Conservation (phyloP, 2,113 vertebrate genomes). For the Cololabis saira region DNA sequence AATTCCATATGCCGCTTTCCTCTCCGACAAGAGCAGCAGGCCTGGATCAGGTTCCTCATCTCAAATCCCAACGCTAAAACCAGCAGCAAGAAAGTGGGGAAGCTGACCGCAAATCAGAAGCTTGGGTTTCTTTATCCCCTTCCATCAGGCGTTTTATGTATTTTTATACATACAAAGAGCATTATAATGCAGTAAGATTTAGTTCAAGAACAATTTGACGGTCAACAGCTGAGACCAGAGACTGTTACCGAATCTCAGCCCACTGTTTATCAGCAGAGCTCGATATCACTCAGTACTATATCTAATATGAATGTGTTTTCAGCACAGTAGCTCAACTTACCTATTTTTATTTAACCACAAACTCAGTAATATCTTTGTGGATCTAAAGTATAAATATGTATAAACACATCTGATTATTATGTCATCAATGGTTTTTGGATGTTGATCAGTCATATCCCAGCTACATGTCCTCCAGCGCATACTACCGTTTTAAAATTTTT, state of each 20-base stretch:
- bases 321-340: background rate
- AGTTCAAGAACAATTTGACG: constrained; percentile 9
- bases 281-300: background rate
- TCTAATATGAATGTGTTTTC: background rate
- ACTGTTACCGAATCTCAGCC: constrained; percentile 1
- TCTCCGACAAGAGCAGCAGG: constrained; percentile 51
- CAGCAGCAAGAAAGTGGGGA: constrained; percentile 42
- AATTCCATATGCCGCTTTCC: constrained; percentile 66
- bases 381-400: background rate
- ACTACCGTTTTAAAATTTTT: no score
- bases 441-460: no score
- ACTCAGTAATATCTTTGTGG: background rate
- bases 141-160: constrained; percentile 41
- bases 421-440: background rate
- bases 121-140: constrained; percentile 40
- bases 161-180: constrained; percentile 23
- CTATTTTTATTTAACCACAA: background rate
- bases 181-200: background rate
- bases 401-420: background rate
- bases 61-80: constrained; percentile 52
- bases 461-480: no score
- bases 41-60: constrained; percentile 61
- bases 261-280: constrained; percentile 5
- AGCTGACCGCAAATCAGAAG: constrained; percentile 62
- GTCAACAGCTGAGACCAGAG: background rate